Evolutionary conservation across 2,888 invertebrate genomes (phyloP).

Genomic region (Perizoma flavofasciatum): DNA sequence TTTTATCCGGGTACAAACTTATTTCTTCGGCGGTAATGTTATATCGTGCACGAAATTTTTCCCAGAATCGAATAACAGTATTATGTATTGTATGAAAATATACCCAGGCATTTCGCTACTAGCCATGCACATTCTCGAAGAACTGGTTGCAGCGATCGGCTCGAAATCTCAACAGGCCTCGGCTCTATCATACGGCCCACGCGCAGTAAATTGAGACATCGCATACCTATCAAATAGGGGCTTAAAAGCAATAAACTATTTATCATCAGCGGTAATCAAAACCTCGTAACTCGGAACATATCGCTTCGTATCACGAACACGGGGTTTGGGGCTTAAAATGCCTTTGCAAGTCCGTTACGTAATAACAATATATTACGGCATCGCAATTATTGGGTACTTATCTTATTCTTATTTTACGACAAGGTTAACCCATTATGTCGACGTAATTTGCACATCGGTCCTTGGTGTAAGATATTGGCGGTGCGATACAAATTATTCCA

Average conservation of each 20-base stretch:
- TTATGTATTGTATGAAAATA: conserved; percentile 28
- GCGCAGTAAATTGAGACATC: conserved; percentile 50
- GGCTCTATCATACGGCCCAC: conserved; percentile 38
- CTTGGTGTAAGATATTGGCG: conserved; percentile 29
- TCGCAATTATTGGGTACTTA: conserved; percentile 40
- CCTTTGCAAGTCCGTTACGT: conserved; percentile 46
- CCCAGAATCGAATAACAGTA: conserved; percentile 2
- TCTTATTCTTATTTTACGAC: conserved; percentile 43
- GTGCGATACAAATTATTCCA: not conserved
- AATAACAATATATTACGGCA: conserved; percentile 47
- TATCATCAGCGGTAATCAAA: conserved; percentile 45
- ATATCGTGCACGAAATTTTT: not conserved
- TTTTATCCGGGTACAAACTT: too few species aligned
- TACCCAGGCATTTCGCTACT: conserved; percentile 18
- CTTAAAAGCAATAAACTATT: conserved; percentile 42
- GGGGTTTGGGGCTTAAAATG: conserved; percentile 40
- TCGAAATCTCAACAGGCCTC: conserved; percentile 17
- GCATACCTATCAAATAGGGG: conserved; percentile 44
- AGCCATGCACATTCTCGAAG: conserved; percentile 31
- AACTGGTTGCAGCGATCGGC: conserved; percentile 34
- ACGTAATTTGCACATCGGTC: conserved; percentile 36
- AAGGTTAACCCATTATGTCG: conserved; percentile 43
- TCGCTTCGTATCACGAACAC: conserved; percentile 41
- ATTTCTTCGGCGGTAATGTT: not conserved
- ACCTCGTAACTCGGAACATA: conserved; percentile 42